Percentiles rank a stretch among this genome's conserved stretches.
phyloP scores from a whole-genome alignment of 2,888 invertebrate genomes.

The Macrosiphum euphorbiae region DNA sequence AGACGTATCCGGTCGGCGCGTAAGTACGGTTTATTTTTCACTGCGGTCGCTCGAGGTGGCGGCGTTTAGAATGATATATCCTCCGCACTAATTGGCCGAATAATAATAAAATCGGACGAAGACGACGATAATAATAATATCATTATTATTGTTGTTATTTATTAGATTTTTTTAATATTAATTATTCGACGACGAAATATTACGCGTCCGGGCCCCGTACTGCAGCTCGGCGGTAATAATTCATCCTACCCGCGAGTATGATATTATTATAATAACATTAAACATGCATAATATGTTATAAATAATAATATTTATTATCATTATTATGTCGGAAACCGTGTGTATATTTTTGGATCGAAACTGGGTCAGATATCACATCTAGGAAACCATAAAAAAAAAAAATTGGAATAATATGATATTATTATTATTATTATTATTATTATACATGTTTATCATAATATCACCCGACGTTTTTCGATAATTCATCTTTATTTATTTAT shows the following conservation, averaged over 20 bases:
- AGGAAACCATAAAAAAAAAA: neutral
- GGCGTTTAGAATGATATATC: neutral
- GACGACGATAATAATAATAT: neutral
- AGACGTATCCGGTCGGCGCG: slow-evolving; percentile 19
- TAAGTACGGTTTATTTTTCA: slow-evolving; percentile 23
- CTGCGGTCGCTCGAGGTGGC: neutral
- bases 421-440: too few species aligned
- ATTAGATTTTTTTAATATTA: neutral
- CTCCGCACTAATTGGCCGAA: slow-evolving; percentile 4
- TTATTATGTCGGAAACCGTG: neutral
- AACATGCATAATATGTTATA: neutral
- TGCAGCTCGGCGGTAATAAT: neutral
- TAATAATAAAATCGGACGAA: slow-evolving; percentile 4
- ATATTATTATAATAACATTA: neutral
- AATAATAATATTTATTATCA: neutral
- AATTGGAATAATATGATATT: neutral
- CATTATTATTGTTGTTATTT: neutral
- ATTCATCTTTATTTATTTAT: slow-evolving; percentile 5
- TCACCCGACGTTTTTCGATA: neutral
- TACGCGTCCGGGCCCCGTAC: neutral
- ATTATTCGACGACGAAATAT: neutral
- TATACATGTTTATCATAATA: neutral
- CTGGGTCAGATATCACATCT: slow-evolving; percentile 16
- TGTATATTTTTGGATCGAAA: slow-evolving; percentile 24
- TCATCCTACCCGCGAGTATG: neutral